A percentile compares a stretch with the other conserved stretches of the same genome.
Evolutionary conservation across 2,797 vertebrate genomes (phyloP).

Genomic region (Lates japonicus): DNA sequence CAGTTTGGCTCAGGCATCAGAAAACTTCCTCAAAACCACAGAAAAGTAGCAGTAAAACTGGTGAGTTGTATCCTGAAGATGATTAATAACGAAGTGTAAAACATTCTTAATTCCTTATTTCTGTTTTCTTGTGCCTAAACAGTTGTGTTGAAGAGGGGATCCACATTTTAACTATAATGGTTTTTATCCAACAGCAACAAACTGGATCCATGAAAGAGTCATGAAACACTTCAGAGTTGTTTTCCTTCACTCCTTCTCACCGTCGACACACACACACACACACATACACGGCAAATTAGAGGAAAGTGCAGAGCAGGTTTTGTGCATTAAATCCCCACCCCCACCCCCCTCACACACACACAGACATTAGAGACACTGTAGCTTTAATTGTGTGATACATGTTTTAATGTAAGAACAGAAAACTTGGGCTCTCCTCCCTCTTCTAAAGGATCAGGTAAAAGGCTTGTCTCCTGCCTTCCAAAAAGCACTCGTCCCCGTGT

Average conservation of each 20-base stretch:
- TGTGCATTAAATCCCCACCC: constrained; percentile 57
- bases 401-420: constrained; percentile 83
- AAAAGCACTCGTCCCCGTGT: constrained; percentile 83
- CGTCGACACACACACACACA: constrained; percentile 42
- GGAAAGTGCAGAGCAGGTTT: constrained; percentile 67
- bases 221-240: constrained; percentile 66
- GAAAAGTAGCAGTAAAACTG: not conserved
- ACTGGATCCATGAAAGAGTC: constrained; percentile 47
- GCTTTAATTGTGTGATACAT: constrained; percentile 81
- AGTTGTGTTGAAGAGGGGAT: constrained; percentile 5
- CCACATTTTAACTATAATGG: constrained; percentile 55
- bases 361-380: constrained; percentile 74
- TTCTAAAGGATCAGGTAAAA: constrained; percentile 90
- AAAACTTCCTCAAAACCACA: constrained; percentile 17
- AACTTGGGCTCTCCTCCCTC: constrained; percentile 81
- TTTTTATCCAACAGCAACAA: constrained; percentile 42
- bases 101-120: constrained; percentile 22
- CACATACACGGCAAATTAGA: constrained; percentile 71
- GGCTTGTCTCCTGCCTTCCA: constrained; percentile 81
- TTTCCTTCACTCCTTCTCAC: constrained; percentile 56
- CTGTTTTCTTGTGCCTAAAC: constrained; percentile 19
- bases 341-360: constrained; percentile 26
- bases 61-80: constrained; percentile 11
- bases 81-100: constrained; percentile 18
- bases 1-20: constrained; percentile 38